Evolutionary conservation across 2,888 invertebrate genomes (phyloP).

Genomic region (Chymomyza fuscimana): DNA sequence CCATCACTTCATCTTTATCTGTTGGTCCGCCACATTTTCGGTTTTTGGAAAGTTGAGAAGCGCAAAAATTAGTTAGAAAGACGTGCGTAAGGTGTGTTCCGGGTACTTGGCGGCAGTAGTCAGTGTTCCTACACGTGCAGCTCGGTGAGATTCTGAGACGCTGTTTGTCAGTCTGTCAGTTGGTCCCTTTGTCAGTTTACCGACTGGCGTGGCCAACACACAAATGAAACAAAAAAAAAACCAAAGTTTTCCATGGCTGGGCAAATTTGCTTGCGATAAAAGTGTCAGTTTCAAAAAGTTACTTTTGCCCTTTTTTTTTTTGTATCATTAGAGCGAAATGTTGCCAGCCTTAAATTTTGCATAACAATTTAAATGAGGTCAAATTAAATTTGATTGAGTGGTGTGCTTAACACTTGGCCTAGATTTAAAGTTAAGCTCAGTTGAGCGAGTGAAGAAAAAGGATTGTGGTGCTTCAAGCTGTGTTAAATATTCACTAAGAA

Average conservation of each 20-base stretch:
- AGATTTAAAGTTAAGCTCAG: not conserved
- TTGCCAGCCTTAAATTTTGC: not conserved
- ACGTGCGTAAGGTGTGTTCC: slow-evolving; percentile 69
- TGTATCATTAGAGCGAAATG: slow-evolving; percentile 3
- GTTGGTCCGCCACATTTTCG: slow-evolving; percentile 1
- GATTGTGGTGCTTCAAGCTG: not conserved
- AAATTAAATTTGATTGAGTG: slow-evolving; percentile 4
- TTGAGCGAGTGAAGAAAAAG: not conserved
- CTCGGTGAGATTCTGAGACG: slow-evolving; percentile 20
- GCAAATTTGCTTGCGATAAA: slow-evolving; percentile 58
- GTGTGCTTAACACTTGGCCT: not conserved
- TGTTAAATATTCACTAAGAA: too few species aligned
- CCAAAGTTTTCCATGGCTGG: slow-evolving; percentile 19
- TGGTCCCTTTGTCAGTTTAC: slow-evolving; percentile 37
- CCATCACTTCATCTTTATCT: not conserved
- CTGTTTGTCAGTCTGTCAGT: slow-evolving; percentile 19
- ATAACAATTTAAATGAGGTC: slow-evolving; percentile 3
- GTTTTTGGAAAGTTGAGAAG: slow-evolving; percentile 55
- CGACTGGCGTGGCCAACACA: slow-evolving; percentile 29
- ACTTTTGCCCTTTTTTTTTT: slow-evolving; percentile 21
- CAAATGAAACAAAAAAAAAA: slow-evolving; percentile 10
- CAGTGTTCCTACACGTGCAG: slow-evolving; percentile 40
- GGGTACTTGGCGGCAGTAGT: slow-evolving; percentile 27
- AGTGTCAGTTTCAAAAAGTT: slow-evolving; percentile 65
- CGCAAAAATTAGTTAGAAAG: slow-evolving; percentile 65